These are phyloP conservation scores for Chironomus tepperi DNA, from an alignment of 1,140 invertebrate species.

Conservation along the genomic window DNA sequence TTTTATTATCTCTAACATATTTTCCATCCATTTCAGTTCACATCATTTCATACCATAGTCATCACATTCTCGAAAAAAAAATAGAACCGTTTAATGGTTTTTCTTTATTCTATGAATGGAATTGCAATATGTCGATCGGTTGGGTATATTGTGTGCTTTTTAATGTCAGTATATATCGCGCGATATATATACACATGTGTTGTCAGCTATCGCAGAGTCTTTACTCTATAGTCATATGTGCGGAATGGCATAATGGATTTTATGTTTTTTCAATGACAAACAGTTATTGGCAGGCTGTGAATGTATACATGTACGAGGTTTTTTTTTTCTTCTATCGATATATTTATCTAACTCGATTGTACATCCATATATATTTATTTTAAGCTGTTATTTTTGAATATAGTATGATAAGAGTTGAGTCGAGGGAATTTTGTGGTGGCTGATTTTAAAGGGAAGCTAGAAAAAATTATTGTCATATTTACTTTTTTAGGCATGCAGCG, in stretches of 20 bases:
- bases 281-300: not conserved
- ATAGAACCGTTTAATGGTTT: not conserved
- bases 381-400: no score
- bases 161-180: not conserved
- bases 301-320: no score
- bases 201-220: constrained; percentile 3
- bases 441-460: no score
- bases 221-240: not conserved
- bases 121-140: not conserved
- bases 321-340: no score
- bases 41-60: not conserved
- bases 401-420: no score
- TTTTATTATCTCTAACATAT: not conserved
- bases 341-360: no score
- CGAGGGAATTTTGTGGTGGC: no score
- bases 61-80: not conserved
- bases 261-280: constrained; percentile 6
- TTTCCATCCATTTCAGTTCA: not conserved
- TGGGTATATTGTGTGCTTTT: not conserved
- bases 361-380: no score
- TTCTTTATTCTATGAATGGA: not conserved
- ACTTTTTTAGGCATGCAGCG: no score
- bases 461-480: no score
- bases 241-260: constrained; percentile 12
- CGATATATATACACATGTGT: not conserved